These are phyloP conservation scores for Chelon labrosus DNA, from an alignment of 2,797 vertebrate species.

Conservation along the genomic window DNA sequence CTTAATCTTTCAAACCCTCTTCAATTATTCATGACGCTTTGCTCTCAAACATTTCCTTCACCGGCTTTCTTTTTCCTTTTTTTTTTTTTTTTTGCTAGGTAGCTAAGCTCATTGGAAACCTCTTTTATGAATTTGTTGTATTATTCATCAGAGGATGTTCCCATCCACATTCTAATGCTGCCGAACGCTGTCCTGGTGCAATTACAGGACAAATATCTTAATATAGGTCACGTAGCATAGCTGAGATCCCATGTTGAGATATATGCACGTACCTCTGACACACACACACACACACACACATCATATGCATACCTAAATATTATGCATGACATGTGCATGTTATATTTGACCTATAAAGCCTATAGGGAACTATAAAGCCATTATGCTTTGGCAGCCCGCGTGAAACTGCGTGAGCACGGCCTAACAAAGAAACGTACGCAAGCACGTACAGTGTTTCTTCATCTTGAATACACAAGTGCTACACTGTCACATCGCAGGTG, in stretches of 20 bases:
- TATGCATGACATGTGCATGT: conserved; percentile 9
- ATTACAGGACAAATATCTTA: conserved; percentile 73
- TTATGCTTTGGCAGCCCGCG: conserved; percentile 45
- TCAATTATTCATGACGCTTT: conserved; percentile 95
- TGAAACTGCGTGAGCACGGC: conserved; percentile 22
- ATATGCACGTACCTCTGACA: conserved; percentile 8
- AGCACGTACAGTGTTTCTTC: conserved; percentile 10
- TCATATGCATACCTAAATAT: conserved; percentile 13
- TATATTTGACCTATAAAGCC: conserved; percentile 1
- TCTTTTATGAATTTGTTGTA: conserved; percentile 91
- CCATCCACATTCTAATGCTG: conserved; percentile 66
- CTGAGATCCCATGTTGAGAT: conserved; percentile 17
- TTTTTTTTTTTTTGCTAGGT: conserved; percentile 59
- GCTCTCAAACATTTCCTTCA: conserved; percentile 88
- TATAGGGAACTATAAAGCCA: conserved; percentile 26
- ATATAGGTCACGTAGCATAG: conserved; percentile 49
- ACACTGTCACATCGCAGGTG: conserved; percentile 26
- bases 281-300: conserved; percentile 10
- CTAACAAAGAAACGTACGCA: conserved; percentile 19
- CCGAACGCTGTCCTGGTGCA: conserved; percentile 58
- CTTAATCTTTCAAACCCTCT: conserved; percentile 93
- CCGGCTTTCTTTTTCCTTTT: conserved; percentile 18
- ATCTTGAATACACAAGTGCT: conserved; percentile 44
- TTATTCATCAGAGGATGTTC: conserved; percentile 92
- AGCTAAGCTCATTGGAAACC: conserved; percentile 80